A percentile compares a stretch with the other conserved stretches of the same genome.
These are phyloP conservation scores for Laticauda colubrina DNA, from an alignment of 2,113 vertebrate species.

Conservation along the genomic window DNA sequence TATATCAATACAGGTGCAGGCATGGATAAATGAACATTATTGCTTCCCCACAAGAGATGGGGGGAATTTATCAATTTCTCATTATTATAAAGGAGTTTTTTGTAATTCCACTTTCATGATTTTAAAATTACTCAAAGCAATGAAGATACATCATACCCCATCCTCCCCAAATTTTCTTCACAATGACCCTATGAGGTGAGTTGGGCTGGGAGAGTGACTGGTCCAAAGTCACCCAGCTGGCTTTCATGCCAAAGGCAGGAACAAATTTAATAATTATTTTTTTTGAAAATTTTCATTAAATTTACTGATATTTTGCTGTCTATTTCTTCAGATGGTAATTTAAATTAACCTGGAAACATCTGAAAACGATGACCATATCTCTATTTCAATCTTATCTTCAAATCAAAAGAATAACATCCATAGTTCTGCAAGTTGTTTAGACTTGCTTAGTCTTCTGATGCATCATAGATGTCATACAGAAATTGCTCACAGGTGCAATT, in stretches of 20 bases:
- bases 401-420: background rate
- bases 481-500: background rate
- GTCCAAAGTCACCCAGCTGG: background rate
- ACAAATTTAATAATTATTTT: background rate
- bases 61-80: background rate
- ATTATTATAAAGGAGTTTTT: background rate
- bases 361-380: background rate
- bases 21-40: background rate
- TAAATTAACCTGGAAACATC: background rate
- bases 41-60: background rate
- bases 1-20: background rate
- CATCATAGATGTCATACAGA: background rate
- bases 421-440: background rate
- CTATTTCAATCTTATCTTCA: background rate
- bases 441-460: background rate
- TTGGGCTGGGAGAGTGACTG: background rate
- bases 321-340: background rate
- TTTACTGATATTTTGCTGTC: background rate
- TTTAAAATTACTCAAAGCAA: background rate
- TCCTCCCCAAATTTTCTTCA: background rate
- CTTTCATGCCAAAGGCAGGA: background rate
- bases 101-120: background rate
- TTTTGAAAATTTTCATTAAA: background rate
- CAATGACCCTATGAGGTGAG: background rate
- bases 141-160: background rate